Percentiles rank a stretch among this genome's conserved stretches.
Evolutionary conservation across 2,113 vertebrate genomes (phyloP).

Genomic region (Hypocryptadius cinnamomeus): DNA sequence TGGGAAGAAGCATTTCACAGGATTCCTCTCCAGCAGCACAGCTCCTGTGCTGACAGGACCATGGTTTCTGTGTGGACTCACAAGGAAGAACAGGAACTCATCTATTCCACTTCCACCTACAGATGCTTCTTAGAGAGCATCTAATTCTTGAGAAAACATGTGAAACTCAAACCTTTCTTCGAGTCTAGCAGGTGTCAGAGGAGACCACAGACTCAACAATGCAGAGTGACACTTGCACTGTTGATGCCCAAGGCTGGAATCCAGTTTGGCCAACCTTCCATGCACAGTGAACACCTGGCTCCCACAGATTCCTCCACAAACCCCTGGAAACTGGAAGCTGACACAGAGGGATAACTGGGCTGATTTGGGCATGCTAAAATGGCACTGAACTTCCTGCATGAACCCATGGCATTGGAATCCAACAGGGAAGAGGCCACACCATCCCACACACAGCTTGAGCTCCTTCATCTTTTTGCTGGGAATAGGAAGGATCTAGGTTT

Average conservation of each 20-base stretch:
- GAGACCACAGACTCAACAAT: not conserved
- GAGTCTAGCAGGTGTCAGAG: not conserved
- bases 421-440: not conserved
- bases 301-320: not conserved
- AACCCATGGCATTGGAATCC: not conserved
- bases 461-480: not conserved
- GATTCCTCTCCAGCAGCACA: not conserved
- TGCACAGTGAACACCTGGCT: accelerated
- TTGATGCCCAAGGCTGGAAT: not conserved
- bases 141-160: not conserved
- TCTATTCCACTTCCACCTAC: not conserved
- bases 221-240: not conserved
- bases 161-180: not conserved
- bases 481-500: not conserved
- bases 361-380: not conserved
- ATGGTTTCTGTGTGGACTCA: accelerated
- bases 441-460: not conserved
- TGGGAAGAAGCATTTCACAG: not conserved
- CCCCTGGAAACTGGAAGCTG: not conserved
- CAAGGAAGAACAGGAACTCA: not conserved
- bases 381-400: not conserved
- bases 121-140: not conserved
- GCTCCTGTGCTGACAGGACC: not conserved
- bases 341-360: not conserved
- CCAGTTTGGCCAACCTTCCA: not conserved